Conservation (phyloP, 2,797 vertebrate species). For the Hybognathus amarus region DNA sequence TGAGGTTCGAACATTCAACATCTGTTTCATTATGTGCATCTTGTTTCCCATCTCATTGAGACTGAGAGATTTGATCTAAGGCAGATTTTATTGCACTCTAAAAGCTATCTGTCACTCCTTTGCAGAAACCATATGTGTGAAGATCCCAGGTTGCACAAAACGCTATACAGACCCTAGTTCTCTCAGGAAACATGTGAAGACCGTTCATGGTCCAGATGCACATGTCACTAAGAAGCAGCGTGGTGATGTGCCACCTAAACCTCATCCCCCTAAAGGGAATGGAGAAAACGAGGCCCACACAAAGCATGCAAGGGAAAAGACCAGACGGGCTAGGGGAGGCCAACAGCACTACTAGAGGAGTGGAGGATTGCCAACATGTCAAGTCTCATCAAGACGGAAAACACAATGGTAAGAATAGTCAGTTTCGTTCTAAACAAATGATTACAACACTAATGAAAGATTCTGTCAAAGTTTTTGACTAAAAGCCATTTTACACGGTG, state of each 20-base stretch:
- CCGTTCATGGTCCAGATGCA: slow-evolving; percentile 96
- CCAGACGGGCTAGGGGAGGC: slow-evolving; percentile 80
- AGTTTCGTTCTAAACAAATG: neutral
- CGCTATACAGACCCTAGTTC: slow-evolving; percentile 98
- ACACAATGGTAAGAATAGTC: slow-evolving; percentile 86
- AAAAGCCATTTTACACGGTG: neutral
- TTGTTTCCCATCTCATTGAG: slow-evolving; percentile 23
- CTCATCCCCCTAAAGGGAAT: slow-evolving; percentile 83
- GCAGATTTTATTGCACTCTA: slow-evolving; percentile 24
- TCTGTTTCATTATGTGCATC: neutral
- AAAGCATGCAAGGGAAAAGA: slow-evolving; percentile 77
- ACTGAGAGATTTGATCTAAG: slow-evolving; percentile 12
- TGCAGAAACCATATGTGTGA: slow-evolving; percentile 98
- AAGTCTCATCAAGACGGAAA: slow-evolving; percentile 95
- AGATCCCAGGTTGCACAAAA: slow-evolving; percentile 97
- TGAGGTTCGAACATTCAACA: slow-evolving; percentile 81
- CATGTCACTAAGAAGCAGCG: slow-evolving; percentile 98
- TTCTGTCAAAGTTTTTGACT: neutral
- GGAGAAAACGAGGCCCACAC: slow-evolving; percentile 85
- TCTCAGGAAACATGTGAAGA: slow-evolving; percentile 97
- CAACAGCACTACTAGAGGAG: slow-evolving; percentile 82
- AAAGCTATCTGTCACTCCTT: slow-evolving; percentile 35
- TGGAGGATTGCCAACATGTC: slow-evolving; percentile 87
- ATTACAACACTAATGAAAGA: slow-evolving; percentile 1
- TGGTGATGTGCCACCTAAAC: slow-evolving; percentile 81